Evolutionary conservation across 1,140 invertebrate species (phyloP), one percentile per base, ranked within the genome.

Genomic region (Achroia grisella): DNA sequence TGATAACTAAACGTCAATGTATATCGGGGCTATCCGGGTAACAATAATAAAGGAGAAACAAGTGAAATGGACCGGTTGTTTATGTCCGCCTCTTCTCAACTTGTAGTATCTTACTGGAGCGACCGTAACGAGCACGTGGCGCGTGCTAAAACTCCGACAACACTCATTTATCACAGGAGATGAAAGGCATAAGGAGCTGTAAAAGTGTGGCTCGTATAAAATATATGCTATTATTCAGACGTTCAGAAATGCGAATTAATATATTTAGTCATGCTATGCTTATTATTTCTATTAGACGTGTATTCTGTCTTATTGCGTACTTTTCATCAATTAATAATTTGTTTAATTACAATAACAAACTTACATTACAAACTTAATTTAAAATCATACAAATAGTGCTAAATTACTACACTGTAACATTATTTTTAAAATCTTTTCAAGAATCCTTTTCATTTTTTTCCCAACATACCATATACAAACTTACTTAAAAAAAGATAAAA

Each of bases 141-240:
- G 69, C 56, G 33, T 40, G 54, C 47, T 56, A 34, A 67, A 74
- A 71, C 57, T 72, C 53, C 50, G 55, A 56, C 57, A 63, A 68
- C 57, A 58, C 60, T 73, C 66, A 66, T 77, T 72, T 70, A 66
- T 74, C 63, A 65, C 35, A 31, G 56, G 48, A 64, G 53, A 64
- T 62, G 64, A 68, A 61, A 65, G 55, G 57, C 58, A 61, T 60
- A 62, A 62, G 57, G 48, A 59, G 57, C 62, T 64, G 58, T 55
- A 59, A 61, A 67, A 61, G 55, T 48, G 45, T 46, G 50, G 52
- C 46, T 45, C 35, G 33, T 8, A 35, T 39, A 32, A 11, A 44
- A 27, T 43, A 23, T 33, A 15, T 30, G 48, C 29, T 39, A 13
- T 23, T 47, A 54, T 56, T 56, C n/a, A n/a, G n/a, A n/a, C n/a